These are phyloP conservation scores for Acanthurus lineatus DNA, from an alignment of 2,797 vertebrate species.

Conservation along the genomic window DNA sequence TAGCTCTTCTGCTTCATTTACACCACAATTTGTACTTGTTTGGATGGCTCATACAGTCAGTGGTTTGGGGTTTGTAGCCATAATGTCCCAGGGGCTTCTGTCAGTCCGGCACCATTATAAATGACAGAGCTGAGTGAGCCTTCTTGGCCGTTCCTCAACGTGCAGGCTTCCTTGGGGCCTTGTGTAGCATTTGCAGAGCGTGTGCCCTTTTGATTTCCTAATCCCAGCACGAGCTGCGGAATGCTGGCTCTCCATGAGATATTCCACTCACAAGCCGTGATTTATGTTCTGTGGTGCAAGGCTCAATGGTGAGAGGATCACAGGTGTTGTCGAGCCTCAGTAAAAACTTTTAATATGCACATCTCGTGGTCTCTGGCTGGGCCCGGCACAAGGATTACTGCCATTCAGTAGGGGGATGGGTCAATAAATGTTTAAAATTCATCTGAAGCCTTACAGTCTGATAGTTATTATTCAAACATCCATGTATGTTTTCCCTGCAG, in stretches of 20 bases:
- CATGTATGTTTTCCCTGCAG: conserved; percentile 38
- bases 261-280: conserved; percentile 86
- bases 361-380: conserved; percentile 73
- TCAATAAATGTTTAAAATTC: conserved; percentile 86
- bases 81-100: conserved; percentile 76
- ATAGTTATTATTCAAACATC: conserved; percentile 62
- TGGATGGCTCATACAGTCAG: conserved; percentile 73
- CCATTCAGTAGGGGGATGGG: conserved; percentile 64
- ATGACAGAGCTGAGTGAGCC: conserved; percentile 78
- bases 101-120: conserved; percentile 75
- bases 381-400: conserved; percentile 72
- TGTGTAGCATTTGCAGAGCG: conserved; percentile 77
- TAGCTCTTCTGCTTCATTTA: conserved; percentile 67
- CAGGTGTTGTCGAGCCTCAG: conserved; percentile 80
- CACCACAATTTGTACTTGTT: conserved; percentile 78
- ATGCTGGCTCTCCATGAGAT: conserved; percentile 76
- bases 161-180: conserved; percentile 73
- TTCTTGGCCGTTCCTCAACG: conserved; percentile 77
- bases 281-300: conserved; percentile 81
- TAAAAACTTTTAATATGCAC: conserved; percentile 87
- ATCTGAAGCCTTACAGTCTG: conserved; percentile 65
- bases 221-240: conserved; percentile 78
- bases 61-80: conserved; percentile 72
- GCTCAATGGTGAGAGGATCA: conserved; percentile 76
- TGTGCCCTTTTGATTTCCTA: conserved; percentile 85